These are phyloP conservation scores for Heliconius charithonia DNA, from an alignment of 2,888 invertebrate genomes.

Conservation along the genomic window DNA sequence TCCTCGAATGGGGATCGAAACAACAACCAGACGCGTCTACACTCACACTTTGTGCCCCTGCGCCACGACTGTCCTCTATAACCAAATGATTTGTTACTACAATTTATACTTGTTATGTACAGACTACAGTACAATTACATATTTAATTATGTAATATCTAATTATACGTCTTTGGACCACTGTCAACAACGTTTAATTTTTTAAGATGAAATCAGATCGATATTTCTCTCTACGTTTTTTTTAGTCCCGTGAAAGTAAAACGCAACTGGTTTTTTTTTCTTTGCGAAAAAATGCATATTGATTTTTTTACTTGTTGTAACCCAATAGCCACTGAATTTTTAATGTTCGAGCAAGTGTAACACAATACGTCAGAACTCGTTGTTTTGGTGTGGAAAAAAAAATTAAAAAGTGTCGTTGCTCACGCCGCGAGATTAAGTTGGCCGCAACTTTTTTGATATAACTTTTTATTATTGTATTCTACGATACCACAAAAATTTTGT, in stretches of 20 bases:
- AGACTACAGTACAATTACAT: conserved; percentile 30
- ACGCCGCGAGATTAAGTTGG: conserved; percentile 31
- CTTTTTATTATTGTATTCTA: conserved; percentile 25
- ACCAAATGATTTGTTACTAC: conserved; percentile 30
- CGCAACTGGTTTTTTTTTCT: conserved; percentile 35
- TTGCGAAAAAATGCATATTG: conserved; percentile 41
- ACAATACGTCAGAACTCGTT: conserved; percentile 42
- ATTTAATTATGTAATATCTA: conserved; percentile 38
- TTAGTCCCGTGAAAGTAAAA: conserved; percentile 42
- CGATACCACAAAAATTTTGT: conserved; percentile 37
- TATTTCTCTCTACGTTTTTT: conserved; percentile 20
- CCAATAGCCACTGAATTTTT: conserved; percentile 40
- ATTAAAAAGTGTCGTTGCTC: conserved; percentile 25
- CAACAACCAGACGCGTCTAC: too few relatives aligned
- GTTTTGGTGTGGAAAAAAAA: conserved; percentile 27
- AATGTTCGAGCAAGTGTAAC: conserved; percentile 46
- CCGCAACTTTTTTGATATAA: conserved; percentile 20
- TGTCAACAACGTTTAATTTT: conserved; percentile 40
- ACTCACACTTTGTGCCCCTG: too few relatives aligned
- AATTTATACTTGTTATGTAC: conserved; percentile 30
- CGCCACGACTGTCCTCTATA: too few relatives aligned
- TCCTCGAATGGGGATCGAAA: too few relatives aligned
- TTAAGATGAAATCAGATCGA: conserved; percentile 29
- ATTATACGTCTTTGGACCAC: conserved; percentile 37
- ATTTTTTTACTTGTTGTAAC: conserved; percentile 41